These are phyloP conservation scores for Monomorium pharaonis DNA, from an alignment of 1,140 invertebrate species.

Conservation along the genomic window DNA sequence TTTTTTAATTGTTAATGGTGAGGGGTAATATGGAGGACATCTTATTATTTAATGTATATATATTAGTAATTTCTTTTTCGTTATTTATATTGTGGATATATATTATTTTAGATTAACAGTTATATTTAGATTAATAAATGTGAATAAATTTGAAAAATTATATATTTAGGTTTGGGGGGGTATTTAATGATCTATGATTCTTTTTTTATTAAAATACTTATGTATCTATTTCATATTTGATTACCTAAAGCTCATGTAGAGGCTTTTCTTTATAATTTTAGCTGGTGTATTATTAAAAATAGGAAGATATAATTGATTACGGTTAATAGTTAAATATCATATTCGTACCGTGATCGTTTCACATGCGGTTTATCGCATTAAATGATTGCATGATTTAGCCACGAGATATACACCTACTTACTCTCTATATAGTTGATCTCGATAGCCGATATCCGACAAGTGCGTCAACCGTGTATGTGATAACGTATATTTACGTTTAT, in stretches of 20 bases:
- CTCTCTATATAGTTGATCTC: slow-evolving; percentile 18
- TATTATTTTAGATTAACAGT: too few relatives aligned
- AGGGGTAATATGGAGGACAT: rapidly evolving
- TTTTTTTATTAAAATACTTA: slow-evolving; percentile 90
- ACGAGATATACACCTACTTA: slow-evolving; percentile 7
- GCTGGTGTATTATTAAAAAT: slow-evolving; percentile 89
- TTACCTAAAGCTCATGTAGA: slow-evolving; percentile 91
- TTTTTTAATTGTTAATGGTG: background rate
- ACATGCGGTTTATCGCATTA: background rate
- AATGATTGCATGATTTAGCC: background rate
- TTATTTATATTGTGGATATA: background rate
- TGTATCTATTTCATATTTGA: slow-evolving; percentile 89
- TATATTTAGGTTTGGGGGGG: background rate
- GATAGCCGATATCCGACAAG: slow-evolving; percentile 78
- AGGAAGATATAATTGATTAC: slow-evolving; percentile 87
- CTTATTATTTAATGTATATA: background rate
- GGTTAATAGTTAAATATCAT: slow-evolving; percentile 69
- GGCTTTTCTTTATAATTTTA: slow-evolving; percentile 89
- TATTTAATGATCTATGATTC: slow-evolving; percentile 81
- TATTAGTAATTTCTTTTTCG: background rate
- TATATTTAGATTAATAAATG: slow-evolving; percentile 56
- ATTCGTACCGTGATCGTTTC: background rate
- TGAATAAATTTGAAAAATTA: slow-evolving; percentile 79
- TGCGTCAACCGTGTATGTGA: slow-evolving; percentile 40
- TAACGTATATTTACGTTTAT: too few relatives aligned